Percentiles rank a stretch among this genome's conserved stretches.
Conservation (phyloP, 2,797 vertebrate genomes). For the Diceros bicornis region DNA sequence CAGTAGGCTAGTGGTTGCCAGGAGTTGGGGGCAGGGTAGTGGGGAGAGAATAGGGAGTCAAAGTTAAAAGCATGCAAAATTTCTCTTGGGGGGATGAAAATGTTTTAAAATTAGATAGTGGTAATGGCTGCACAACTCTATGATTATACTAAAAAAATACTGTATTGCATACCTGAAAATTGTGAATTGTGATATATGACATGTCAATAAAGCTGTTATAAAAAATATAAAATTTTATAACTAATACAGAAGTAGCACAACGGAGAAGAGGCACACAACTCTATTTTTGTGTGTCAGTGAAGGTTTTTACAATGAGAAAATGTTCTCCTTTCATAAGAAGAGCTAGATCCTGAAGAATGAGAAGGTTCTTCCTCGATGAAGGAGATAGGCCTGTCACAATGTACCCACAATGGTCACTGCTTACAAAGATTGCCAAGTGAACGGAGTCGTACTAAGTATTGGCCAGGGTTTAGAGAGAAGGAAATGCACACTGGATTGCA, state of each 20-base stretch:
- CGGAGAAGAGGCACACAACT: background rate
- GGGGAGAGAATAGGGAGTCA: background rate
- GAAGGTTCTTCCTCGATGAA: background rate
- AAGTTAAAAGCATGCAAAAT: background rate
- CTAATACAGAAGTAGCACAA: background rate
- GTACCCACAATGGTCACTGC: background rate
- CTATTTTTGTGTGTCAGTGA: background rate
- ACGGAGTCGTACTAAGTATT: background rate
- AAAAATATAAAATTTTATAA: constrained; percentile 24
- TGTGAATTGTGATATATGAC: background rate
- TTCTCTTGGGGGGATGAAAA: background rate
- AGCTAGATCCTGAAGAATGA: background rate
- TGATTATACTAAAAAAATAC: background rate
- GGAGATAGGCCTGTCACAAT: background rate
- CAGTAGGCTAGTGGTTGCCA: background rate
- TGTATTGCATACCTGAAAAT: background rate
- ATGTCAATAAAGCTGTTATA: constrained; percentile 28
- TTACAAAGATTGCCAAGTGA: background rate
- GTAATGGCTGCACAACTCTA: background rate
- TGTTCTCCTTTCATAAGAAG: background rate
- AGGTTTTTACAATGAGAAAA: background rate
- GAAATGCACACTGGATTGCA: background rate
- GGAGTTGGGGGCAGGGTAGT: background rate
- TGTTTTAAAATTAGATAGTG: background rate
- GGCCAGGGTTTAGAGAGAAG: background rate